A percentile compares a stretch with the other conserved stretches of the same genome.
phyloP scores from a whole-genome alignment of 2,113 vertebrate species.

The Laticauda laticaudata region DNA sequence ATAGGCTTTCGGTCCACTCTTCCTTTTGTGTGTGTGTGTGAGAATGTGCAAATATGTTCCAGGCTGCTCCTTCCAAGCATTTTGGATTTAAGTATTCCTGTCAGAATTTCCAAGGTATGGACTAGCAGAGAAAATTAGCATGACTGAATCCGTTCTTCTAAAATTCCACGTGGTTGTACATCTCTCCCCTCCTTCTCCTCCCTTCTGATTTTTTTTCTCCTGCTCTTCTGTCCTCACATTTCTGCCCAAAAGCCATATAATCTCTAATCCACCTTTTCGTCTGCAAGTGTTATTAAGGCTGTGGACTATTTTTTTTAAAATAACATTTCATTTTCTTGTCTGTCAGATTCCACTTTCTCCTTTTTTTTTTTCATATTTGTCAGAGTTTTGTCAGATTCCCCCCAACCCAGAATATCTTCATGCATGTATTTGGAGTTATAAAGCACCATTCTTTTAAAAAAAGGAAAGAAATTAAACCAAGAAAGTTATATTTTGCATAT shows the following conservation, averaged over 20 bases:
- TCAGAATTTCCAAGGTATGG: conserved; percentile 59
- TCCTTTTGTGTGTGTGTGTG: neutral
- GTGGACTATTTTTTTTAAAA: conserved; percentile 40
- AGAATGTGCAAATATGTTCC: conserved; percentile 59
- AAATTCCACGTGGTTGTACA: conserved; percentile 46
- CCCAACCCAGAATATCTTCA: conserved; percentile 64
- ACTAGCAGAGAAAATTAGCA: conserved; percentile 61
- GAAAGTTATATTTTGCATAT: conserved; percentile 79
- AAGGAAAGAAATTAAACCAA: neutral
- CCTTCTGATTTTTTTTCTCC: conserved; percentile 51
- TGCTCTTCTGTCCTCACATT: conserved; percentile 53
- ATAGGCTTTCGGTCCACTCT: conserved; percentile 30
- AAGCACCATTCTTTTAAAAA: conserved; percentile 67
- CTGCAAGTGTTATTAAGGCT: conserved; percentile 55
- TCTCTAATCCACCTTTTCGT: conserved; percentile 66
- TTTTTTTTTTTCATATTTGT: conserved; percentile 50
- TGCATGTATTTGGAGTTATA: conserved; percentile 76
- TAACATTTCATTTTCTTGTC: conserved; percentile 58
- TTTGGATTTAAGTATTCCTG: conserved; percentile 65
- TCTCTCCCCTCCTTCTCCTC: neutral
- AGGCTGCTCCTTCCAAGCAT: conserved; percentile 68
- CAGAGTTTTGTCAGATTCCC: conserved; percentile 62
- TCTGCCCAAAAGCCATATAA: conserved; percentile 23
- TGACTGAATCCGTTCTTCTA: conserved; percentile 57
- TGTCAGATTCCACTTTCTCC: conserved; percentile 67